Conservation (phyloP, 2,888 invertebrate species). For the Amphipyra tragopoginis region DNA sequence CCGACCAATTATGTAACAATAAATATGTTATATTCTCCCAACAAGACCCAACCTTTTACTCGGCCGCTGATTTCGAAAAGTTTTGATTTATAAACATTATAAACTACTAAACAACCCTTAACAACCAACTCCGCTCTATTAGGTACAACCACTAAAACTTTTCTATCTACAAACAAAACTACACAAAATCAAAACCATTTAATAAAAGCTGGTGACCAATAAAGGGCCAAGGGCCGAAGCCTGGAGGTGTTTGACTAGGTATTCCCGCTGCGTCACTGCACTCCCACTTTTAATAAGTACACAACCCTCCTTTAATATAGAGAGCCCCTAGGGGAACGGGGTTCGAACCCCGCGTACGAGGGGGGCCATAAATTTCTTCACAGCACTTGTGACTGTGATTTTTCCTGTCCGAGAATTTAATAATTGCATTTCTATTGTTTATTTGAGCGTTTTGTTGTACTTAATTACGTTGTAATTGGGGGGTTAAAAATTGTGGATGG, state of each 20-base stretch:
- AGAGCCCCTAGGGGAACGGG: conserved; percentile 76
- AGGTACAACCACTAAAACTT: conserved; percentile 10
- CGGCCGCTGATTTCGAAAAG: no score
- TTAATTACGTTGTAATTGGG: conserved; percentile 50
- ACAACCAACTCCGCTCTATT: conserved; percentile 3
- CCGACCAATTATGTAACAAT: no score
- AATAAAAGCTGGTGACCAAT: conserved; percentile 62
- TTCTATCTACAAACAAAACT: conserved; percentile 25
- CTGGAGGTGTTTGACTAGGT: conserved; percentile 76
- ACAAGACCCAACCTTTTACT: no score
- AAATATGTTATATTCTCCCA: no score
- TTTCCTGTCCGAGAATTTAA: conserved; percentile 72
- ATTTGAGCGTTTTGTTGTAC: conserved; percentile 48
- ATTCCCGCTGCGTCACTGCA: conserved; percentile 69
- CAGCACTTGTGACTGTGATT: conserved; percentile 78
- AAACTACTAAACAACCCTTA: not conserved
- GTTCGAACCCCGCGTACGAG: conserved; percentile 67
- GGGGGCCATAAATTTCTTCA: conserved; percentile 74
- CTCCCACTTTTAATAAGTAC: conserved; percentile 83
- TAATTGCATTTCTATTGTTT: conserved; percentile 77
- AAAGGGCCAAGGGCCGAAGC: conserved; percentile 65
- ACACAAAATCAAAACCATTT: conserved; percentile 38
- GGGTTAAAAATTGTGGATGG: conserved; percentile 4
- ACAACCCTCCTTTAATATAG: conserved; percentile 85
- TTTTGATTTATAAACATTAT: no score